A percentile compares a stretch with the other conserved stretches of the same genome.
Evolutionary conservation across 2,888 invertebrate genomes (phyloP).

Genomic region (Sabatieria punctata): DNA sequence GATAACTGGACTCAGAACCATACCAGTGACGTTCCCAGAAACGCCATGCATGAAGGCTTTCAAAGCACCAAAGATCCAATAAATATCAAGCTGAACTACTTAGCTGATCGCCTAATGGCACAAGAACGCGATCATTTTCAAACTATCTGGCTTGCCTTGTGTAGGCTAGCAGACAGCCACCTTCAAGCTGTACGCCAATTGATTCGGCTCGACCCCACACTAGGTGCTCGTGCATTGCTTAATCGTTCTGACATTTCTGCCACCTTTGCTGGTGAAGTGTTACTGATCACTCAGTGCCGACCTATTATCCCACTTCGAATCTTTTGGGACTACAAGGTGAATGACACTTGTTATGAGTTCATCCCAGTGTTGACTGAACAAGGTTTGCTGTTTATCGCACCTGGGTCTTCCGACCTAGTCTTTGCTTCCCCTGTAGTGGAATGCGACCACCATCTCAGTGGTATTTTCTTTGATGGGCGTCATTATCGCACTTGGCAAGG

Average conservation of each 20-base stretch:
- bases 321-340: neutral
- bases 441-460: too few relatives aligned
- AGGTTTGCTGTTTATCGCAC: neutral
- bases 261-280: neutral
- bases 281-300: neutral
- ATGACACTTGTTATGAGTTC: neutral
- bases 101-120: too few relatives aligned
- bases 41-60: too few relatives aligned
- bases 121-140: neutral
- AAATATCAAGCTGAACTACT: too few relatives aligned
- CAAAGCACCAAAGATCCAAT: too few relatives aligned
- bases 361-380: neutral
- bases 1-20: too few relatives aligned
- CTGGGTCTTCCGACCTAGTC: too few relatives aligned
- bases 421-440: too few relatives aligned
- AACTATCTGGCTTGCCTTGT: neutral
- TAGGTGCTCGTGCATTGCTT: neutral
- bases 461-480: too few relatives aligned
- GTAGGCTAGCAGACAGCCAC: neutral
- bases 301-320: neutral
- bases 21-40: too few relatives aligned
- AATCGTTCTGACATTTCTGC: neutral
- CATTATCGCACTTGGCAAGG: too few relatives aligned
- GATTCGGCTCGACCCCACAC: neutral
- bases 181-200: neutral